Evolutionary conservation across 2,113 vertebrate genomes (phyloP), one percentile per base, ranked within the genome.

Genomic region (Caretta caretta): DNA sequence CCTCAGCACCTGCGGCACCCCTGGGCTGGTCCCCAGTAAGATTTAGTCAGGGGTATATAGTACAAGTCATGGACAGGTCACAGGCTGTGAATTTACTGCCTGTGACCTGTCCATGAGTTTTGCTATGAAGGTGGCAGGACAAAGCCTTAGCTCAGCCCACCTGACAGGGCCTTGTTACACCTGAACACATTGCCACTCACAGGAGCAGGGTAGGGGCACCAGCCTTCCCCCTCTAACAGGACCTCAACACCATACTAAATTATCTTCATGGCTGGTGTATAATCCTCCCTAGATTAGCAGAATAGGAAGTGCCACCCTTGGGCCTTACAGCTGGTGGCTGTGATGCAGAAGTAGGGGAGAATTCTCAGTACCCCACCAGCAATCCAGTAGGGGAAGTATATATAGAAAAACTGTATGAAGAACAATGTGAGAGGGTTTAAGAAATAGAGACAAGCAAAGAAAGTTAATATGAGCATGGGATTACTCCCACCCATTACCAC

Each of bases 11-110:
- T 19, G 17, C 6, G 19, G 17, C 17, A 6, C 17, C 7, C 17
- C 17, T 2, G 7, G 51, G 17, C 6, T 2, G 3, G 5, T 13
- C 6, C 51, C 51, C 51, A 5, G 42, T 42, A 2, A 53, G 51
- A 53, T 53, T 19, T 53, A 17, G 16, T 51, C 50, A 51, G 16
- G 50, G 50, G 50, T 51, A 53, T 53, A 53, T 53, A 53, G 51
- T 53, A 19, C 17, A 53, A 53, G 51, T 19, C 51, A 53, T 53
- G 17, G 51, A 53, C 51, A 53, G 51, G 51, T 53, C 51, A 53
- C 51, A 19, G 51, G 51, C 51, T 6, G 17, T 53, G 51, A 53
- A 53, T 19, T 53, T 53, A 53, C 17, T 53, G 51, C 51, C 51
- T 19, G 17, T 53, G 51, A 53, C 17, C 17, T 7, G 51, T 53